Conservation (phyloP, 2,797 vertebrate genomes). For the Loris lydekkerianus region DNA sequence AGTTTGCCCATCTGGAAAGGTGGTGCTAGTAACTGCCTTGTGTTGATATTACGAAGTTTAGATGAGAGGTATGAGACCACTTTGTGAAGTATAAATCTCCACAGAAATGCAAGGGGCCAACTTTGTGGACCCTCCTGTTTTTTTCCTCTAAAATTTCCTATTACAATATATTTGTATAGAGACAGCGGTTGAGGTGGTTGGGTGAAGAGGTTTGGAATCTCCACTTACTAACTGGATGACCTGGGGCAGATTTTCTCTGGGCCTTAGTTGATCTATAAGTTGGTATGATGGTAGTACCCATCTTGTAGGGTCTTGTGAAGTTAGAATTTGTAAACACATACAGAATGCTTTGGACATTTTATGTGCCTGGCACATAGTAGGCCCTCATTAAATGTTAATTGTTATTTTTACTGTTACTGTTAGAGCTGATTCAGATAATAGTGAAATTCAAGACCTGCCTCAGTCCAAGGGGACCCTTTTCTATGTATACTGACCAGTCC, state of each 20-base stretch:
- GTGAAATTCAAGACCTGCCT: neutral
- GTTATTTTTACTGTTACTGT: neutral
- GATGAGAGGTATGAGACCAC: neutral
- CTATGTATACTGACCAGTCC: neutral
- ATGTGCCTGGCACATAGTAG: neutral
- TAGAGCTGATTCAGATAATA: neutral
- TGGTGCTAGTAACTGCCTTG: neutral
- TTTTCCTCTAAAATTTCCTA: neutral
- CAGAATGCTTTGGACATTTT: neutral
- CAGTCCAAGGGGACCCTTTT: neutral
- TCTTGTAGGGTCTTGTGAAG: neutral
- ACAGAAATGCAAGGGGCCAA: neutral
- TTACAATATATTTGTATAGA: neutral
- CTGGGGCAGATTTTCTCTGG: neutral
- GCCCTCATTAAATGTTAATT: fast-evolving
- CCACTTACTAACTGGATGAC: neutral
- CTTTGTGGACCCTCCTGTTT: neutral
- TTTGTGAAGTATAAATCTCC: neutral
- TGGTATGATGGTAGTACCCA: neutral
- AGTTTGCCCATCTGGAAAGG: neutral
- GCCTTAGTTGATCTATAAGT: neutral
- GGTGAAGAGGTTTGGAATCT: neutral
- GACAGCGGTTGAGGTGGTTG: neutral
- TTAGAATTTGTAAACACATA: neutral
- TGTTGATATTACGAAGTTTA: neutral